Evolutionary conservation across 1,140 invertebrate genomes (phyloP).

Genomic region (Thaumatotibia leucotreta): DNA sequence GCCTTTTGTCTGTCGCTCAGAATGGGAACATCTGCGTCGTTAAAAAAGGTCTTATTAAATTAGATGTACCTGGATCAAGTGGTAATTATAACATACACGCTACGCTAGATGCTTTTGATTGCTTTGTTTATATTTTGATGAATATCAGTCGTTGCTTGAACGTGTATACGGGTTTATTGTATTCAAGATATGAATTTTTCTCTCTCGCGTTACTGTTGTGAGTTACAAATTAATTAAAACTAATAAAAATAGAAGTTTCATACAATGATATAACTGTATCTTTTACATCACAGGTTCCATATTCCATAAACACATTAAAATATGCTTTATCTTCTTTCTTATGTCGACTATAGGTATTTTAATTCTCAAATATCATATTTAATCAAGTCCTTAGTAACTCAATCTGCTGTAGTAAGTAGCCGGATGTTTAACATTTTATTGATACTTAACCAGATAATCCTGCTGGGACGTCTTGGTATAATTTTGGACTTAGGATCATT

Average conservation of each 20-base stretch:
- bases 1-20: constrained; percentile 59
- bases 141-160: constrained; percentile 21
- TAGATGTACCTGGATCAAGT: constrained; percentile 25
- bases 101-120: constrained; percentile 28
- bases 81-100: constrained; percentile 28
- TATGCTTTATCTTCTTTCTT: too few species aligned
- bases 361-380: too few species aligned
- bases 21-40: constrained; percentile 60
- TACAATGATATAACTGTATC: too few species aligned
- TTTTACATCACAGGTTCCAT: too few species aligned
- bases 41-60: constrained; percentile 40
- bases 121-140: constrained; percentile 38
- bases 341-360: too few species aligned
- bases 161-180: constrained; percentile 17
- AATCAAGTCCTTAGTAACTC: background rate
- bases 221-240: too few species aligned
- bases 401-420: background rate
- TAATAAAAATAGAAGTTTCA: too few species aligned
- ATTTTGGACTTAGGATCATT: background rate
- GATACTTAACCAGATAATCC: background rate
- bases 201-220: too few species aligned
- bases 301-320: too few species aligned
- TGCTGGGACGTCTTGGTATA: background rate
- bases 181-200: background rate
- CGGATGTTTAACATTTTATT: background rate